Conservation (phyloP, 2,888 invertebrate species). For the Dryococelus australis region DNA sequence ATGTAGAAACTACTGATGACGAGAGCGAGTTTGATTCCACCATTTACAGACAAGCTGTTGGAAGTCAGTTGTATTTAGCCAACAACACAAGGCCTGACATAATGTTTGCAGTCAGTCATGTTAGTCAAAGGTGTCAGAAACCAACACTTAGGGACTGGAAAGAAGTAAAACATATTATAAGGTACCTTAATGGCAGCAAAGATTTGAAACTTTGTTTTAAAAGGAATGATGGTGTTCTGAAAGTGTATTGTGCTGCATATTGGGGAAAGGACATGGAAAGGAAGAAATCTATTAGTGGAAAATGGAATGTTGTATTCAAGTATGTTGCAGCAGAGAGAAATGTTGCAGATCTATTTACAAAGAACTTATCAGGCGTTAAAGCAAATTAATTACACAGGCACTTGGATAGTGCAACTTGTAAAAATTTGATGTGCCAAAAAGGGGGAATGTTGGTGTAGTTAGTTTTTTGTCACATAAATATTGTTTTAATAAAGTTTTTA, state of each 20-base stretch:
- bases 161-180: not conserved
- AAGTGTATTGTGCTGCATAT: not conserved
- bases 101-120: too few relatives aligned
- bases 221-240: not conserved
- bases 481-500: too few relatives aligned
- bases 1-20: not conserved
- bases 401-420: too few relatives aligned
- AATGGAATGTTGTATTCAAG: not conserved
- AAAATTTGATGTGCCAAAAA: too few relatives aligned
- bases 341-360: too few relatives aligned
- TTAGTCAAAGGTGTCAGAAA: not conserved
- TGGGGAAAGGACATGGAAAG: not conserved
- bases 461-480: too few relatives aligned
- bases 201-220: not conserved
- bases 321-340: too few relatives aligned
- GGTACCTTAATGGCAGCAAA: not conserved
- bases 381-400: too few relatives aligned
- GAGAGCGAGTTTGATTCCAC: not conserved
- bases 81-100: not conserved
- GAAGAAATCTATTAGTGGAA: not conserved
- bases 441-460: too few relatives aligned
- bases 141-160: not conserved
- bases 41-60: not conserved
- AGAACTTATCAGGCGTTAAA: too few relatives aligned
- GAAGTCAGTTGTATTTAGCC: not conserved